Evolutionary conservation across 2,113 vertebrate species (phyloP), one percentile per base, ranked within the genome.

Genomic region (Tamias sibiricus): DNA sequence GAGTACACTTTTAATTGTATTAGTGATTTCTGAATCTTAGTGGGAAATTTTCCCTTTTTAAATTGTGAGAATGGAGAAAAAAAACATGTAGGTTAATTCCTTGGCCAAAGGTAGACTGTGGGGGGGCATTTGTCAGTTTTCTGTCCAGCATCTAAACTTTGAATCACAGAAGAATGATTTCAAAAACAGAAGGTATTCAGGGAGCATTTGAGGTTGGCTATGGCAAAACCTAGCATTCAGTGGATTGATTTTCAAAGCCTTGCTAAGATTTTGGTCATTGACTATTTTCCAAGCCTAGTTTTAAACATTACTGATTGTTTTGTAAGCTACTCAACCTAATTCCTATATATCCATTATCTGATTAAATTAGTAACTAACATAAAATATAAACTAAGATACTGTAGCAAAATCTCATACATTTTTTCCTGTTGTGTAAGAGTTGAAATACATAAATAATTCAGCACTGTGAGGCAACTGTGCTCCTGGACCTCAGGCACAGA

Each of bases 261-360:
- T 74, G 24, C 47, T 54, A 32, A 19, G 40, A 30, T 77, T 90
- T 90, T 35, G 4, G 37, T 62, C 83, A 26, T 24, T 62, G 14
- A 68, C n/a, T 90, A n/a, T 93, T 83, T 93, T 79, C 42, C 17
- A 66, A 84, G n/a, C 10, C 19, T 57, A 44, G 20, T 28, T 87
- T 84, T 62, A 40, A 93, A 26, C 11, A 90, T 76, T n/a, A 28
- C 71, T 94, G 47, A 71, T 93, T 59, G 57, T 54, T 93, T 69
- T 80, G 32, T 69, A 37, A 96, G 11, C 6, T 44, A 28, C 35
- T 26, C 32, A 81, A 28, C 85, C 66, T 37, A 85, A 87, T 93
- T 77, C 49, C 28, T 75, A 54, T 19, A 80, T 69, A 37, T 40
- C 37, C 28, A 49, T 13, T 2, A 22, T 81, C 52, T 94, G 44